Conservation (phyloP, 2,888 invertebrate genomes). For the Ormia ochracea region DNA sequence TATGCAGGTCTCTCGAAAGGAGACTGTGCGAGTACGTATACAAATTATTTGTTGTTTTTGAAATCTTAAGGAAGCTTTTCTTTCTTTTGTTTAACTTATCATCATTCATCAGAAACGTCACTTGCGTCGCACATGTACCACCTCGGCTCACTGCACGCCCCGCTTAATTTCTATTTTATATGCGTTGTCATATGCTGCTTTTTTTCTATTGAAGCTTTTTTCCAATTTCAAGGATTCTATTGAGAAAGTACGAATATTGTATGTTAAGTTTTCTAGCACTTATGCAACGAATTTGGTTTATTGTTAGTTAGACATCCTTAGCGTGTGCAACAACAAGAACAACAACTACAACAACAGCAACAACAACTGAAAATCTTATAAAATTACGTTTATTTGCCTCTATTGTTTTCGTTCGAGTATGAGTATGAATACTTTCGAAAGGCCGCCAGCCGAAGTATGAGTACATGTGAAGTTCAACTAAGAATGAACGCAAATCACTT, state of each 20-base stretch:
- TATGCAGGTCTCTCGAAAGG: slow-evolving; percentile 18
- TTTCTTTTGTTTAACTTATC: slow-evolving; percentile 46
- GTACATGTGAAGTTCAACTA: slow-evolving; percentile 46
- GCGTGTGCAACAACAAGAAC: not conserved
- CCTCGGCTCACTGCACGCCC: not conserved
- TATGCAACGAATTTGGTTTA: slow-evolving; percentile 54
- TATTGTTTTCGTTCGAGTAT: slow-evolving; percentile 11
- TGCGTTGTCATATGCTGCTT: slow-evolving; percentile 65
- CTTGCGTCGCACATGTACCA: not conserved
- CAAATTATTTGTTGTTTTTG: slow-evolving; percentile 39
- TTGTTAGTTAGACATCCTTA: slow-evolving; percentile 54
- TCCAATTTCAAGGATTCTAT: slow-evolving; percentile 42
- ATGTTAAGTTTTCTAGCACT: slow-evolving; percentile 49
- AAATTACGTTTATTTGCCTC: slow-evolving; percentile 51
- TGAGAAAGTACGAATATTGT: not conserved
- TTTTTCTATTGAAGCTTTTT: not conserved
- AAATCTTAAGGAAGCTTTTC: slow-evolving; percentile 39
- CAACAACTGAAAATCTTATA: slow-evolving; percentile 21
- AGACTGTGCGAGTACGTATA: slow-evolving; percentile 11
- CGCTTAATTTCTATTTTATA: slow-evolving; percentile 69
- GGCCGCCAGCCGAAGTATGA: slow-evolving; percentile 68
- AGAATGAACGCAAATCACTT: slow-evolving; percentile 64
- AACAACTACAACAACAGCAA: too few species aligned
- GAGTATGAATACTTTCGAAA: not conserved
- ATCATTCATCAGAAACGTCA: slow-evolving; percentile 34